phyloP scores from a whole-genome alignment of 2,888 invertebrate genomes.

The Cosmorhoe ocellata region DNA sequence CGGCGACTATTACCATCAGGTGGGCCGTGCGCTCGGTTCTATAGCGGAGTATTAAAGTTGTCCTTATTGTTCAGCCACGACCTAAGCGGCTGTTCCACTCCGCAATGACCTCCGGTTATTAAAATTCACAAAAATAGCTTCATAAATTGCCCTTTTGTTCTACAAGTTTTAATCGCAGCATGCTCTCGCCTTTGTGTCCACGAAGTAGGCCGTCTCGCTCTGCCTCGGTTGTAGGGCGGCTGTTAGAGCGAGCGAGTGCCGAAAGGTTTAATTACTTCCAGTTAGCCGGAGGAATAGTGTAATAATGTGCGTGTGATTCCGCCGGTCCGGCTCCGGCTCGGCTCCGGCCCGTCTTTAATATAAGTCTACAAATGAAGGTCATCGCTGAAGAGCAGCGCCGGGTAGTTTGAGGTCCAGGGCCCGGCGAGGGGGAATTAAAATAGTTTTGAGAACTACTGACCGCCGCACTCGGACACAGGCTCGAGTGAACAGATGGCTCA shows the following conservation, averaged over 20 bases:
- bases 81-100: too few relatives aligned
- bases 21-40: too few relatives aligned
- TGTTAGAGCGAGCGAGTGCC: neutral
- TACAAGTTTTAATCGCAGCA: neutral
- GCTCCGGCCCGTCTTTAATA: constrained; percentile 20
- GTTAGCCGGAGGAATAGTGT: neutral
- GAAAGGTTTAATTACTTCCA: constrained; percentile 3
- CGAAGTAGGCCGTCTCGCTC: neutral
- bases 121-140: neutral
- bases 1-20: too few relatives aligned
- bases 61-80: neutral
- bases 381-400: constrained; percentile 9
- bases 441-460: constrained; percentile 26
- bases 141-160: neutral
- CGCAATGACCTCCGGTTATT: neutral
- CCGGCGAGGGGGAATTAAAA: constrained; percentile 26
- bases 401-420: constrained; percentile 12
- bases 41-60: too few relatives aligned
- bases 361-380: constrained; percentile 23
- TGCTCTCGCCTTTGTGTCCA: neutral
- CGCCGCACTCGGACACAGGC: constrained; percentile 2
- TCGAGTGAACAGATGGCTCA: neutral
- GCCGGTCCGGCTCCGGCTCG: neutral
- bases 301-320: constrained; percentile 7
- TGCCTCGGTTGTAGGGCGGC: neutral